These are phyloP conservation scores for Andrena bicolor DNA, from an alignment of 2,888 invertebrate species.

Conservation along the genomic window DNA sequence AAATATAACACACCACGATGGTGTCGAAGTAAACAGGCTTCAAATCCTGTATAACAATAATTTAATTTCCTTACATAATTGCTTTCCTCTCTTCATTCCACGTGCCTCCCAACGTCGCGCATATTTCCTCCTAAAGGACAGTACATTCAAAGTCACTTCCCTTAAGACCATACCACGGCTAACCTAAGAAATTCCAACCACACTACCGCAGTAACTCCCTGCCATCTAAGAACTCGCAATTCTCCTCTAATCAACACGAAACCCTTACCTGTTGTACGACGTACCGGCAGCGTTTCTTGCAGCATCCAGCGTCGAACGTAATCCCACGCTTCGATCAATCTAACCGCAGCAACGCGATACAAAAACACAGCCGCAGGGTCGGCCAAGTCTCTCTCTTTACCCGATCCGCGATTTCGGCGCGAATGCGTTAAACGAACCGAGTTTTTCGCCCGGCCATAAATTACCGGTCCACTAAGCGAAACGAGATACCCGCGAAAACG, in stretches of 20 bases:
- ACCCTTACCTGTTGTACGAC: background rate
- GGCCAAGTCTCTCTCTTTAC: conserved; percentile 3
- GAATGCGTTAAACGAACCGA: conserved; percentile 44
- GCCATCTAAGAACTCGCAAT: background rate
- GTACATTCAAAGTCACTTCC: too few relatives aligned
- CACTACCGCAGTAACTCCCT: background rate
- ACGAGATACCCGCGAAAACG: conserved; percentile 29
- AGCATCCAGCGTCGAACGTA: conserved; percentile 16
- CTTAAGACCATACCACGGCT: background rate
- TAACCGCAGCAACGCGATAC: background rate
- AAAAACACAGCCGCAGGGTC: conserved; percentile 27
- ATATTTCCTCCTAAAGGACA: too few relatives aligned
- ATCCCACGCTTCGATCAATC: conserved; percentile 35
- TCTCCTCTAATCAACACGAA: conserved; percentile 22
- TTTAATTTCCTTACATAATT: too few relatives aligned
- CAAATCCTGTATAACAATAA: too few relatives aligned
- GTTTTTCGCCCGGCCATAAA: conserved; percentile 47
- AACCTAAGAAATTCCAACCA: background rate
- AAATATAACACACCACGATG: too few relatives aligned
- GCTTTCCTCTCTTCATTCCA: too few relatives aligned
- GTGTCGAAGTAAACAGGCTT: too few relatives aligned
- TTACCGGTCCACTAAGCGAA: conserved; percentile 44
- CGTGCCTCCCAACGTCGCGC: too few relatives aligned
- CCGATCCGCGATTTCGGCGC: conserved; percentile 28
- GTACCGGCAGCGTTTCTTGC: background rate